phyloP scores from a whole-genome alignment of 2,888 invertebrate genomes.

The Netelia melanura region DNA sequence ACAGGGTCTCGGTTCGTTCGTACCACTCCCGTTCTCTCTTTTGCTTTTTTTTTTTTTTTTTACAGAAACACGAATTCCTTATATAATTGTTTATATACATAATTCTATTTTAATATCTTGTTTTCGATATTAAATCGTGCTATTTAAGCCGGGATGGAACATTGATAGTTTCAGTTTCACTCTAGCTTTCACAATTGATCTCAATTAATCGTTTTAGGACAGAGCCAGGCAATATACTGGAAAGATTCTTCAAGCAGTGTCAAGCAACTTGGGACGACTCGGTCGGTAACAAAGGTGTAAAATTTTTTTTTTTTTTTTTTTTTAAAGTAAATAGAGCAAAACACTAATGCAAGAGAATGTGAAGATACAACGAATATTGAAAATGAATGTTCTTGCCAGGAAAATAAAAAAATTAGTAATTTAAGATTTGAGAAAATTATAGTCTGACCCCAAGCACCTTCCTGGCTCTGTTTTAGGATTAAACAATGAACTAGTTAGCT shows the following conservation, averaged over 20 bases:
- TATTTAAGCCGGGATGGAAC: slow-evolving; percentile 67
- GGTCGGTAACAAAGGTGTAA: background rate
- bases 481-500: slow-evolving; percentile 51
- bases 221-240: no score
- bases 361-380: no score
- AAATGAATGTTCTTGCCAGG: no score
- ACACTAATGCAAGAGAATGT: no score
- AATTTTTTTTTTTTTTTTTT: slow-evolving; percentile 25
- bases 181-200: slow-evolving; percentile 44
- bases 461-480: slow-evolving; percentile 31
- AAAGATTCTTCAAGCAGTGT: no score
- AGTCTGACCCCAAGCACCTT: no score
- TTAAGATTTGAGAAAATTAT: no score
- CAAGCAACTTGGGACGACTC: no score
- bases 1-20: no score
- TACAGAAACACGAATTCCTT: slow-evolving; percentile 2
- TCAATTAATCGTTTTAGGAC: slow-evolving; percentile 41
- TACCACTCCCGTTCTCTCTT: background rate
- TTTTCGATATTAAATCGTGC: slow-evolving; percentile 50
- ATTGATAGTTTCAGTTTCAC: slow-evolving; percentile 59
- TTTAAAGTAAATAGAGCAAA: background rate
- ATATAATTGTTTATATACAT: slow-evolving; percentile 13
- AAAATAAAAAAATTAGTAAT: no score
- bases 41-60: slow-evolving; percentile 13
- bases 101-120: slow-evolving; percentile 25